A percentile compares a stretch with the other conserved stretches of the same genome.
These are phyloP conservation scores for Microcebus lehilahytsara DNA, from an alignment of 2,113 vertebrate species.

Conservation along the genomic window DNA sequence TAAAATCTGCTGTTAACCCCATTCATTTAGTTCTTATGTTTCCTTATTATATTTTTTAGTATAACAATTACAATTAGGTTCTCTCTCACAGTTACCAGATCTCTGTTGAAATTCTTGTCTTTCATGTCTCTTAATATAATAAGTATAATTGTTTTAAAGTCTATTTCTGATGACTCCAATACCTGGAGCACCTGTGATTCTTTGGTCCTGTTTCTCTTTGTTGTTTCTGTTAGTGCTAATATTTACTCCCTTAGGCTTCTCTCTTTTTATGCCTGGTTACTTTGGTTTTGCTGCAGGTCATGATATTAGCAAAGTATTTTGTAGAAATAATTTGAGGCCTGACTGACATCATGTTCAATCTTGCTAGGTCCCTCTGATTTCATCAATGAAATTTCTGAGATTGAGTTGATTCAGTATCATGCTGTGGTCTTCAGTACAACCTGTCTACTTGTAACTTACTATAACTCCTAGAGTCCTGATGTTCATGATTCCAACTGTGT, in stretches of 20 bases:
- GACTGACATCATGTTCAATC: neutral
- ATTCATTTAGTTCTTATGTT: neutral
- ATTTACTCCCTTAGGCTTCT: neutral
- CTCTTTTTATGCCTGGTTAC: neutral
- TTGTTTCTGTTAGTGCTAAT: neutral
- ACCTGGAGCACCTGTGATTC: neutral
- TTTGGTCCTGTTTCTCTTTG: neutral
- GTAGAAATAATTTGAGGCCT: neutral
- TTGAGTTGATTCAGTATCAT: neutral
- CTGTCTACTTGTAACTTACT: neutral
- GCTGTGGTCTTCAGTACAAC: neutral
- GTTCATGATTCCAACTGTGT: neutral
- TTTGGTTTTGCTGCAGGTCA: neutral
- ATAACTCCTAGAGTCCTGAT: neutral
- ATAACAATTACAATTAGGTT: neutral
- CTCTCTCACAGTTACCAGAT: neutral
- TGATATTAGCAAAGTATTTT: neutral
- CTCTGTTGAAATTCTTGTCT: neutral
- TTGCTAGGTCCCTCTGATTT: neutral
- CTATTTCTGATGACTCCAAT: neutral
- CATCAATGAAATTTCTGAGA: neutral
- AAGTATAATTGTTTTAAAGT: neutral
- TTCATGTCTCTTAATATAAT: neutral
- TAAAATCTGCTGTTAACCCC: neutral
- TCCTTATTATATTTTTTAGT: conserved; percentile 1